Evolutionary conservation across 2,888 invertebrate genomes (phyloP), one percentile per base, ranked within the genome.

Genomic region (Xanthorhoe designata): DNA sequence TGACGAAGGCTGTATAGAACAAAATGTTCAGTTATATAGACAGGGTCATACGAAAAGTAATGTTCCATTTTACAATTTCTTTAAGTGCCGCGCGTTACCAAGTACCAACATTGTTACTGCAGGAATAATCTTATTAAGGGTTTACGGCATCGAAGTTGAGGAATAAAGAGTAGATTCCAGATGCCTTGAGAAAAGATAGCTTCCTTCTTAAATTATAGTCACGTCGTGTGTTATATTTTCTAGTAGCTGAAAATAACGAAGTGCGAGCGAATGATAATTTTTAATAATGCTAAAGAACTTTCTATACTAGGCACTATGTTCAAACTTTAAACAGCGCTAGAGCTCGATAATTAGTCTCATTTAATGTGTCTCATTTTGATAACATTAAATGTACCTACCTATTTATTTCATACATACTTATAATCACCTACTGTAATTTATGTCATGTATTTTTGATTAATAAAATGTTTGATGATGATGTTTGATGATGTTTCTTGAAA

Each of bases 171-270:
- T 32, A 32, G 32, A 7, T 32, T 6, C 32, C 19, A 47, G 13
- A 19, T 47, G 7, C 8, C 6, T 32, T 32, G 47, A 45, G 19
- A 55, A 8, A 51, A 51, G 19, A 42, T 47, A 29, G 4, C 88
- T 58, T 86, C 38, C 38, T 10, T 38, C 13, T 38, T 38, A 38
- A 13, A 38, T 38, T 32, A 24, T 5, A 24, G 32, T 32, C 32
- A 24, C 35, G 35, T 9, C 5, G 38, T 35, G 38, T 38, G 1
- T 38, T 38, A 13, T 38, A 38, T 10, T 38, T 38, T 38, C 13
- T 38, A 38, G 38, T 9, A 1, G 35, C 9, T 10, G 13, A 32
- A 32, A 32, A 32, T 6, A 32, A 32, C 7, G 32, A 32, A 32
- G 32, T 32, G 7, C 32, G 1, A 32, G 7, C 32, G 32, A 24